Percentiles rank a stretch among this genome's conserved stretches.
phyloP scores from a whole-genome alignment of 2,113 vertebrate species.

The Psilopsiagon aurifrons region DNA sequence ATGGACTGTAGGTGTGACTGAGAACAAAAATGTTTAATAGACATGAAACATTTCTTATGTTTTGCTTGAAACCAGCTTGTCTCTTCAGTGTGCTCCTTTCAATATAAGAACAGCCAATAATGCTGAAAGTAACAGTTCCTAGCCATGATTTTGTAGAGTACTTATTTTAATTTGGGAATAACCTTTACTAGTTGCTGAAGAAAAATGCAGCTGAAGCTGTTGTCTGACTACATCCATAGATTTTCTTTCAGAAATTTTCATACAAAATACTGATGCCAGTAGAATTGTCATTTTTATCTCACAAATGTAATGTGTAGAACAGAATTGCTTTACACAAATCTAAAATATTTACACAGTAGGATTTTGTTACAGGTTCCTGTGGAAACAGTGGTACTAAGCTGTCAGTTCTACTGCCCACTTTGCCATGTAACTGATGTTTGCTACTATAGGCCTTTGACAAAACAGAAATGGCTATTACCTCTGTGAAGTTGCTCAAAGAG shows the following conservation, averaged over 20 bases:
- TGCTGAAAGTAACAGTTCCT: background rate
- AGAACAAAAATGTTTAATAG: background rate
- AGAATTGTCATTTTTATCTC: conserved; percentile 10
- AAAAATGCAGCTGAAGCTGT: background rate
- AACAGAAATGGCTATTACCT: background rate
- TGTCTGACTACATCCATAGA: background rate
- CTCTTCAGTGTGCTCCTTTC: background rate
- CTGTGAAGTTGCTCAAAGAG: conserved; percentile 20
- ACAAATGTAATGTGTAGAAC: background rate
- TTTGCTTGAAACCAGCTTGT: background rate
- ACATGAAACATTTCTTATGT: background rate
- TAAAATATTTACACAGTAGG: background rate
- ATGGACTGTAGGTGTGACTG: background rate
- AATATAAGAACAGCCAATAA: background rate
- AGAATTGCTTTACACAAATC: conserved; percentile 9
- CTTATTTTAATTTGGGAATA: background rate
- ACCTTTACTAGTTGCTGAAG: background rate
- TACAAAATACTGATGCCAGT: background rate
- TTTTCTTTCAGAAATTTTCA: background rate
- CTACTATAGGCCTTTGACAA: background rate
- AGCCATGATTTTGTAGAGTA: background rate
- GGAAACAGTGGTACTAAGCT: background rate
- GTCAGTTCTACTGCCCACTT: background rate
- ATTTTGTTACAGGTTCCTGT: background rate
- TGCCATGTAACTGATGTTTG: background rate